phyloP scores from a whole-genome alignment of 2,113 vertebrate genomes.

The Petroica traversi region DNA sequence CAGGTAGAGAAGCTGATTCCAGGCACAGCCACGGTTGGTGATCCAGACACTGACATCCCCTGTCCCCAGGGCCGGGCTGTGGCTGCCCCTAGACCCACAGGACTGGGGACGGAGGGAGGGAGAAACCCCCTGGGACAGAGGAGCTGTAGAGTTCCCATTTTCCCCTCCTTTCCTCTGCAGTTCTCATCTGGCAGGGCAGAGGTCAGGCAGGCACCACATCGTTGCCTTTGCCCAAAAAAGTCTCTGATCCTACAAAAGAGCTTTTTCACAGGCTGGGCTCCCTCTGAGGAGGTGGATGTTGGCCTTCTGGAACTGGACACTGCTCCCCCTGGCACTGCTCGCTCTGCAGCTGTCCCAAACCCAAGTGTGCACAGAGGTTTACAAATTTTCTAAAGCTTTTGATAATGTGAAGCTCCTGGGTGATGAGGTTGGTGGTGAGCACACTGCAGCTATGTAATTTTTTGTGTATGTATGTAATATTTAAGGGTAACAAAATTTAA shows the following conservation, averaged over 20 bases:
- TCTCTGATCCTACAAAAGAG: not conserved
- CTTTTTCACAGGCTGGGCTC: not conserved
- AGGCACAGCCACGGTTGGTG: not conserved
- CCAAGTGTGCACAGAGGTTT: constrained; percentile 71
- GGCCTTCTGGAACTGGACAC: not conserved
- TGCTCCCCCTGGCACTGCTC: not conserved
- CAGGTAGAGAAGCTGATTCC: not conserved
- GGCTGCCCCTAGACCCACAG: fast-evolving
- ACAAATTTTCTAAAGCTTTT: constrained; percentile 77
- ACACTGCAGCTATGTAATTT: constrained; percentile 78
- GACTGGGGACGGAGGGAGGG: not conserved
- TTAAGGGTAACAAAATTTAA: constrained; percentile 74
- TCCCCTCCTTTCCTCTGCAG: not conserved
- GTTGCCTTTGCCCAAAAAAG: not conserved
- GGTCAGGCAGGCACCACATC: fast-evolving
- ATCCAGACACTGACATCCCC: not conserved
- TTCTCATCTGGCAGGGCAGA: not conserved
- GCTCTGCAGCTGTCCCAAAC: constrained; percentile 1
- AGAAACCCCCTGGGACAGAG: not conserved
- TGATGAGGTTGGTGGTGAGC: constrained; percentile 69
- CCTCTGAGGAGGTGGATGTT: not conserved
- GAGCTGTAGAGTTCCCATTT: not conserved
- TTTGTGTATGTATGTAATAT: constrained; percentile 87
- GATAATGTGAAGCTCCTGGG: constrained; percentile 85
- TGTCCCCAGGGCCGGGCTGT: not conserved